A percentile compares a stretch with the other conserved stretches of the same genome.
These are phyloP conservation scores for Drosophila insularis DNA, from an alignment of 1,140 invertebrate species.

Conservation along the genomic window DNA sequence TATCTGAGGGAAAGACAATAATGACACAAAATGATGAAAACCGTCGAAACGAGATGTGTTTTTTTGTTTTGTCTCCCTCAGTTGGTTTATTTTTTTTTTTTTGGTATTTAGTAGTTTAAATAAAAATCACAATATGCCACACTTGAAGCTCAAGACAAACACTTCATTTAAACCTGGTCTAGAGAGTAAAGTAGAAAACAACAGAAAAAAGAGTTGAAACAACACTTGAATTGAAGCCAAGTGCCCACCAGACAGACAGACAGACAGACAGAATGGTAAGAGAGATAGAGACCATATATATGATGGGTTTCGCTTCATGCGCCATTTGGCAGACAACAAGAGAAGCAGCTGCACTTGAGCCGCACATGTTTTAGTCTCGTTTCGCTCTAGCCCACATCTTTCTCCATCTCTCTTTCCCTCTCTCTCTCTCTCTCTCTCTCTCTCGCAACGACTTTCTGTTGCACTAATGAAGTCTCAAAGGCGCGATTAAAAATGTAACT, in stretches of 20 bases:
- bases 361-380: conserved; percentile 64
- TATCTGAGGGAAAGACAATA: conserved; percentile 13
- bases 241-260: conserved; percentile 63
- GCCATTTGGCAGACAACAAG: conserved; percentile 74
- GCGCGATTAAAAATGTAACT: conserved; percentile 81
- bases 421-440: conserved; percentile 2
- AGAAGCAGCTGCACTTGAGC: conserved; percentile 65
- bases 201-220: conserved; percentile 70
- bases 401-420: neutral
- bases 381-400: conserved; percentile 12
- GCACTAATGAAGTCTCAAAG: conserved; percentile 81
- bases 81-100: too few species aligned
- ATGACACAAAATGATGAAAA: conserved; percentile 36
- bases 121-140: conserved; percentile 77
- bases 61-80: conserved; percentile 22
- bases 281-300: conserved; percentile 19
- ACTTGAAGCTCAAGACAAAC: conserved; percentile 76
- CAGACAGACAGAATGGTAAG: conserved; percentile 53
- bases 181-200: conserved; percentile 18
- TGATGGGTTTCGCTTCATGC: conserved; percentile 57
- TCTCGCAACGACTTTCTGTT: conserved; percentile 31
- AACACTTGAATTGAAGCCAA: conserved; percentile 63
- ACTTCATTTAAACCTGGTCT: conserved; percentile 62
- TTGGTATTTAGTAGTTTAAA: conserved; percentile 63
- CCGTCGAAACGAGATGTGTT: conserved; percentile 26